Evolutionary conservation across 1,140 invertebrate genomes (phyloP), one percentile per base, ranked within the genome.

Genomic region (Ceratoteleas bidentatus): DNA sequence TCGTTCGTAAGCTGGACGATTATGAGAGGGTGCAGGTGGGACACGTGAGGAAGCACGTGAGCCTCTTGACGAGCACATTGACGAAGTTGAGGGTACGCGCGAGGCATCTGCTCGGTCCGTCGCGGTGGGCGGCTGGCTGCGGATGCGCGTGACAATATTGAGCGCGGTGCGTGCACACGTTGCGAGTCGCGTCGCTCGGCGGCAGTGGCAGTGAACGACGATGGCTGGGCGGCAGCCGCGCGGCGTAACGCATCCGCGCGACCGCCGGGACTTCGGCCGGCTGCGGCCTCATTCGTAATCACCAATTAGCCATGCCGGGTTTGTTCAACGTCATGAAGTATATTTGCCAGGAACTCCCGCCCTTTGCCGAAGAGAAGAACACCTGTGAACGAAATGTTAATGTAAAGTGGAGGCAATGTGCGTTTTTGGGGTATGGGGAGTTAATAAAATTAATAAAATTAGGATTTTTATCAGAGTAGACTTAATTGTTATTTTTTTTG

Each of bases 311-410:
- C 95, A 99, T 97, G 82, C 98, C 98, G 54, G 98, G 98, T 93
- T 99, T 99, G 92, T 99, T 99, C 84, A 99, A 94, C 82, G 99
- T 99, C 99, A 99, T 99, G 93, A 99, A 99, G 91, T 99, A 99
- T 86, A 99, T 99, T 93, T 99, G 99, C 94, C 98, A 99, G 84
- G 98, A 98, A 81, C 98, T 99, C 86, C 98, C 98, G 87, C 98
- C 97, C 92, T 99, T 99, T 82, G 99, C 98, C 85, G 98, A 99
- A 45, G 98, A 99, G 93, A 99, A 99, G 94, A 99, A 99, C 85
- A 99, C 96, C 95, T 96, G 91, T 8, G 91, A 86, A 40, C 56
- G 6, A n/a, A n/a, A n/a, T n/a, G n/a, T n/a, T n/a, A n/a, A n/a
- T n/a, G n/a, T n/a, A n/a, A n/a, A n/a, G n/a, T n/a, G n/a, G n/a